Evolutionary conservation across 53 echinoderm and acorn worm species (phyloP), one percentile per base, ranked within the genome.

Genomic region (Echinarachnius parma): DNA sequence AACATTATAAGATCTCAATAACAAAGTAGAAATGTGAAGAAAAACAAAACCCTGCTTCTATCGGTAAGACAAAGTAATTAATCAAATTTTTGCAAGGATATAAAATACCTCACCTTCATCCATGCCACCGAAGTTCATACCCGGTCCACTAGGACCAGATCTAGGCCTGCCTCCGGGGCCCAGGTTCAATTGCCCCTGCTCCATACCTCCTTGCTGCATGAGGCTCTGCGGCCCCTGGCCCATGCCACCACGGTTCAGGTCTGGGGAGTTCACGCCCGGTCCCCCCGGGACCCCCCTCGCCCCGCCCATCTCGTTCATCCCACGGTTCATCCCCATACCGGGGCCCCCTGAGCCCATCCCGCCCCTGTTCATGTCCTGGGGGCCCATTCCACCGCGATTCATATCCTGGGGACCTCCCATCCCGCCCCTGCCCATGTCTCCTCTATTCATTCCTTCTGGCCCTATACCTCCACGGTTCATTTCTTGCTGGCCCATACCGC

Each of bases 161-260:
- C n/a, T n/a, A 19, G 7, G 7, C 29, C 70, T 26, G 20, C 32
- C 53, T 31, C 19, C 53, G 16, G 11, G 39, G 45, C 10, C 44
- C 42, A 8, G 21, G 18, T 13, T 30, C 74, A 48, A 33, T 21
- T 57, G 37, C 15, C 74, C 74, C 57, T 54, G 74, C 8, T 72
- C 74, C 74, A 72, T 72, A 8, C 74, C 74, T 34, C 74, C 74
- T 34, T 57, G 37, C 15, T 54, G 74, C 57, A 39, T 64, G 35
- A 50, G 30, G 13, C 50, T 52, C 27, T 78, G 78, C 5, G 56
- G 74, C 32, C 56, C 74, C 55, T 24, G 37, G 2, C 69, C 69
- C 3, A 37, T 39, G 33, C 57, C 57, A 24, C 57, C 74, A 15
- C 57, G 54, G 44, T 39, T 63, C 64, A 62, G 63, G 23, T 61